Conservation (phyloP, 2,797 vertebrate species). For the Lutjanus campechanus region DNA sequence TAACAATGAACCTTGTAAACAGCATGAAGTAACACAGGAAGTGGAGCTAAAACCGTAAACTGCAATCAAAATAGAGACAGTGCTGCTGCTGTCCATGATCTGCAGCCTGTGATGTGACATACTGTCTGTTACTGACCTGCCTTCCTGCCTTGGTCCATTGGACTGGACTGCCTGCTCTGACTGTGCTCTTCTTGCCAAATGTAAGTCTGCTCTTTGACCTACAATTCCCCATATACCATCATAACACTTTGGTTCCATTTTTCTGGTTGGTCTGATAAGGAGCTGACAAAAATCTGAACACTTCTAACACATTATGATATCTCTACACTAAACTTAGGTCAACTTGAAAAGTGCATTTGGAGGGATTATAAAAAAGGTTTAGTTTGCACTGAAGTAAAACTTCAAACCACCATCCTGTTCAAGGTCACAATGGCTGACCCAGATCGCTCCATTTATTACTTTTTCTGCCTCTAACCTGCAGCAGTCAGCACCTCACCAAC, state of each 20-base stretch:
- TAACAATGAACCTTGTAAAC: too few species aligned
- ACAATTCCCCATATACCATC: neutral
- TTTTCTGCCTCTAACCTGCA: neutral
- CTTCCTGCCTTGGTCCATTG: neutral
- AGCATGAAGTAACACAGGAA: too few species aligned
- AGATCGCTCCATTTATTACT: neutral
- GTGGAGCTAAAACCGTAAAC: too few species aligned
- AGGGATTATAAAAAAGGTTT: neutral
- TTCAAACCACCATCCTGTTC: neutral
- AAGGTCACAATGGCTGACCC: slow-evolving; percentile 4
- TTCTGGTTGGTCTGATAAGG: neutral
- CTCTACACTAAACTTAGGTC: neutral
- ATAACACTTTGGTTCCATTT: neutral
- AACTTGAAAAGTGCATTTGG: slow-evolving; percentile 1
- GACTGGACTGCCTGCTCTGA: neutral
- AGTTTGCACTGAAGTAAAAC: neutral
- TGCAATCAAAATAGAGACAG: too few species aligned
- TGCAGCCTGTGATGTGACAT: too few species aligned
- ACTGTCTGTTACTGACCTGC: neutral
- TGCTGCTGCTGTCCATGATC: too few species aligned
- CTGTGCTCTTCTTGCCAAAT: neutral
- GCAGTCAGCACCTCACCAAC: slow-evolving; percentile 1
- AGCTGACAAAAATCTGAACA: neutral
- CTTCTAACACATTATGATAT: neutral
- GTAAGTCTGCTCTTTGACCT: neutral